Percentiles rank a stretch among this genome's conserved stretches.
Conservation (phyloP, 2,113 vertebrate genomes). For the Chinchilla lanigera region DNA sequence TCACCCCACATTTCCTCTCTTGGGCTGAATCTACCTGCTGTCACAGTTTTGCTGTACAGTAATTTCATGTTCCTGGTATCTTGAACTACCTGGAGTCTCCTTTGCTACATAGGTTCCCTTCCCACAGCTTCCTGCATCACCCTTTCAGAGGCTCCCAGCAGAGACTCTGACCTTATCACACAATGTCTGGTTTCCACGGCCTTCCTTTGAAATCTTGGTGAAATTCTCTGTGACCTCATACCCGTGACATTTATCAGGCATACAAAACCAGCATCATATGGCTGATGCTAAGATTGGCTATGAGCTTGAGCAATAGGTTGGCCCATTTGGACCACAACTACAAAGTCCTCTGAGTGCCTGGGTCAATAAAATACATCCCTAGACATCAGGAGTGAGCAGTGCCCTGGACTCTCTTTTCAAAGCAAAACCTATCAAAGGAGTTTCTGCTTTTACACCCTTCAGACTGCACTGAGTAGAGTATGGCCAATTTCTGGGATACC, state of each 20-base stretch:
- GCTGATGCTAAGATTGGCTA: background rate
- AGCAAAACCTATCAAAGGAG: background rate
- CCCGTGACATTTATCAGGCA: background rate
- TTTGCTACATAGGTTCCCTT: background rate
- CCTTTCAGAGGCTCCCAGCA: background rate
- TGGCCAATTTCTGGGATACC: background rate
- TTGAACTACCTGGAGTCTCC: no score
- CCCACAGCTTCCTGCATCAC: background rate
- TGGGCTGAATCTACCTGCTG: background rate
- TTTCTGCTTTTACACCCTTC: background rate
- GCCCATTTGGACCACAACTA: background rate
- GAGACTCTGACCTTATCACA: background rate
- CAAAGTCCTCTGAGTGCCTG: background rate
- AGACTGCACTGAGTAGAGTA: background rate
- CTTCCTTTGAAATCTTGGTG: background rate
- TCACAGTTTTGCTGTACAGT: background rate
- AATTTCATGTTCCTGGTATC: background rate
- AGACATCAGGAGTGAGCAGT: background rate
- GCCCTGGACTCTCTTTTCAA: background rate
- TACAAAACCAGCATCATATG: background rate
- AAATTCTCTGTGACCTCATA: background rate
- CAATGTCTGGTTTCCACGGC: background rate
- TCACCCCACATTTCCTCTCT: background rate
- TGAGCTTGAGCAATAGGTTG: background rate
- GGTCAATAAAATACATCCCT: background rate